phyloP scores from a whole-genome alignment of 2,113 vertebrate species.

The Leptocoma aspasia region DNA sequence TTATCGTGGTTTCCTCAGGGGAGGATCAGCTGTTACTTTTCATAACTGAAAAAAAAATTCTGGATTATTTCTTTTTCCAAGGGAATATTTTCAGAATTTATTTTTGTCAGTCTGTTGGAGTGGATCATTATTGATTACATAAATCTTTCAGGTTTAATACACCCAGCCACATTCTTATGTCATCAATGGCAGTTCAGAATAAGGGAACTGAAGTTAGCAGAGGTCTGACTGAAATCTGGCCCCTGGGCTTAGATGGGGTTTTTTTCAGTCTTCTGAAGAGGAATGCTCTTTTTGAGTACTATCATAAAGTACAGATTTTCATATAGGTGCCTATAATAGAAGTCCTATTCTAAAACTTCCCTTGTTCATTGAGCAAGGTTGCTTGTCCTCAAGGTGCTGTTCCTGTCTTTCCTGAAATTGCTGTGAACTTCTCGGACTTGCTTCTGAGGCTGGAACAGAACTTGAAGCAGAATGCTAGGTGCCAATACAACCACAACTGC shows the following conservation, averaged over 20 bases:
- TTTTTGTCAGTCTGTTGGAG: background rate
- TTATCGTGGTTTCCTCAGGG: constrained; percentile 70
- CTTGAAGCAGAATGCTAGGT: background rate
- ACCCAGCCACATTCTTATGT: background rate
- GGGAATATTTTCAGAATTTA: background rate
- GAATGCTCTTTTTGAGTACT: background rate
- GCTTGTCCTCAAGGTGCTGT: background rate
- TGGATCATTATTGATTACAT: background rate
- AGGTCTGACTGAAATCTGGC: background rate
- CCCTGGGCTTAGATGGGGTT: background rate
- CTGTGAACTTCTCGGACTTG: background rate
- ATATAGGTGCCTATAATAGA: background rate
- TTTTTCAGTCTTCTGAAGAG: background rate
- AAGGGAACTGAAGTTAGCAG: background rate
- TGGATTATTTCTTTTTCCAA: background rate
- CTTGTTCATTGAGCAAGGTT: background rate
- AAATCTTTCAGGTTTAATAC: background rate
- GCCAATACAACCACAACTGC: background rate
- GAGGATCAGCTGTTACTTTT: constrained; percentile 69
- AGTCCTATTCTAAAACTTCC: background rate
- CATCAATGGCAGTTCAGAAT: background rate
- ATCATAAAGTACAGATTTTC: background rate
- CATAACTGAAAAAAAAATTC: constrained; percentile 29
- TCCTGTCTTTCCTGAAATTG: background rate
- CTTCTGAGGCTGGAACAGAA: background rate